Conservation (phyloP, 2,797 vertebrate genomes). For the Morelia viridis region DNA sequence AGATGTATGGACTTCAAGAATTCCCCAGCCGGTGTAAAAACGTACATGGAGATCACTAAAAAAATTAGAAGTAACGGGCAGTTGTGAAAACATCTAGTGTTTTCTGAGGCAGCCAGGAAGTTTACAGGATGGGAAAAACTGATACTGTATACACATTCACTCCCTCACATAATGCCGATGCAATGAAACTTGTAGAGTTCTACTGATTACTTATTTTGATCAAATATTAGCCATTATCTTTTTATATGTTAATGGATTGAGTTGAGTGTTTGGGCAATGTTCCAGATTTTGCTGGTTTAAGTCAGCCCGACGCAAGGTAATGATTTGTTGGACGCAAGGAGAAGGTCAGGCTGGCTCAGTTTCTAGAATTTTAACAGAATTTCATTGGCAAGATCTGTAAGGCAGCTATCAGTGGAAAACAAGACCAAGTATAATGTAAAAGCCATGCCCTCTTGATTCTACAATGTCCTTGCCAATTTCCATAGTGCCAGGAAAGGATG, state of each 20-base stretch:
- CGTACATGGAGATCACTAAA: not conserved
- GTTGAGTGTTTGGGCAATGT: not conserved
- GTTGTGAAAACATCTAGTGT: not conserved
- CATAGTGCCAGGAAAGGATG: not conserved
- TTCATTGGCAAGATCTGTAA: not conserved
- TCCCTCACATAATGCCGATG: not conserved
- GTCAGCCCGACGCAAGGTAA: not conserved
- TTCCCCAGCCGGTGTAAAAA: not conserved
- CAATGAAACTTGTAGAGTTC: not conserved
- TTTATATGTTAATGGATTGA: not conserved
- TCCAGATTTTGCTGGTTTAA: constrained; percentile 12
- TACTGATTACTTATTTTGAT: not conserved
- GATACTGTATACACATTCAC: too few species aligned
- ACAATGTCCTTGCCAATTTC: not conserved
- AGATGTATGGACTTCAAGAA: too few species aligned
- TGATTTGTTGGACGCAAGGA: constrained; percentile 12
- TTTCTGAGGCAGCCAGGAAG: not conserved
- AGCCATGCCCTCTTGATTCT: not conserved
- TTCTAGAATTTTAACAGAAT: not conserved
- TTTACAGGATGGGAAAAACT: not conserved
- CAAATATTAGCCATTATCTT: not conserved
- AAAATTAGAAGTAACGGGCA: not conserved
- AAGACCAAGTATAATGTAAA: not conserved
- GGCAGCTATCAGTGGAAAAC: not conserved
- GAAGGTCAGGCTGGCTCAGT: accelerated